These are phyloP conservation scores for Trachelus tabidus DNA, from an alignment of 2,888 invertebrate species.

Conservation along the genomic window DNA sequence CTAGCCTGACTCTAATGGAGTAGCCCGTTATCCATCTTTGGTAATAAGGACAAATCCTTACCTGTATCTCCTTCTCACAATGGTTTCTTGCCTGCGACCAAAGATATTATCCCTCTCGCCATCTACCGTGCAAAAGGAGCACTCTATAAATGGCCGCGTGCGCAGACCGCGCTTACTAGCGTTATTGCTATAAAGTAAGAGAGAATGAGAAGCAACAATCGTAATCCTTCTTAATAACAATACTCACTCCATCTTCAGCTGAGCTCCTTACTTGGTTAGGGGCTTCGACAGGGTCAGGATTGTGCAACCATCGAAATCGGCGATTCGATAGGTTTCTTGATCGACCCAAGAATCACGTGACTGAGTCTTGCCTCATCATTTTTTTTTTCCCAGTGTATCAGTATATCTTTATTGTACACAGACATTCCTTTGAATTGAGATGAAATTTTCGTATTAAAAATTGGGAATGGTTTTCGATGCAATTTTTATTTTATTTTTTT, in stretches of 20 bases:
- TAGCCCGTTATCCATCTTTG: not conserved
- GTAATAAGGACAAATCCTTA: not conserved
- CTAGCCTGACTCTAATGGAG: not conserved
- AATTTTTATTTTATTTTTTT: not conserved
- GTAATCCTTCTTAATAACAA: not conserved
- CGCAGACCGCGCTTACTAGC: not conserved
- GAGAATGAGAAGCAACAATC: not conserved
- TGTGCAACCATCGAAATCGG: not conserved
- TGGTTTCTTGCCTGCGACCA: not conserved
- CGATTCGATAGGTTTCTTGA: conserved; percentile 3
- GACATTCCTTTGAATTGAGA: not conserved
- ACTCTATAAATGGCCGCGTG: not conserved
- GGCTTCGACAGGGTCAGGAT: conserved; percentile 2
- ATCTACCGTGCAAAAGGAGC: not conserved
- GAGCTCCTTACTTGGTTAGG: conserved; percentile 1
- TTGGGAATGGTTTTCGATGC: not conserved
- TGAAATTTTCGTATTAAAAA: not conserved
- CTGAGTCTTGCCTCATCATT: not conserved
- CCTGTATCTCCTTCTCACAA: not conserved
- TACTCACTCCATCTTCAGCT: not conserved
- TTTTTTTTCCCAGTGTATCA: not conserved
- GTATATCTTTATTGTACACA: not conserved
- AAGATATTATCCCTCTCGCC: not conserved
- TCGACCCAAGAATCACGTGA: not conserved
- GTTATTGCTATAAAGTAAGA: not conserved